phyloP scores from a whole-genome alignment of 1,140 invertebrate genomes.

The Caerostris darwini region DNA sequence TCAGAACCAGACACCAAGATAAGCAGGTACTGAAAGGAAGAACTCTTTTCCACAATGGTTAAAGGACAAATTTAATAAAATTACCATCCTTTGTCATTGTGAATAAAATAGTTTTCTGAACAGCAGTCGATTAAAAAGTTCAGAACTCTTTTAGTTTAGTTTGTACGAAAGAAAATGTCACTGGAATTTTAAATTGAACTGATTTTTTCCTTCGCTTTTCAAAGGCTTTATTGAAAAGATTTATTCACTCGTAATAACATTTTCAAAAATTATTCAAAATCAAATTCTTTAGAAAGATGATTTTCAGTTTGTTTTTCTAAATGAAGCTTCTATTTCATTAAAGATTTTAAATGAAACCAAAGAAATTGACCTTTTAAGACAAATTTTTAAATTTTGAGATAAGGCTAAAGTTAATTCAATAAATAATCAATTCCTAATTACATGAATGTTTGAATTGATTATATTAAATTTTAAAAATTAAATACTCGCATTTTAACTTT shows the following conservation, averaged over 20 bases:
- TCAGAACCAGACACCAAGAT: slow-evolving; percentile 21
- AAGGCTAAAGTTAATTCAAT: no score
- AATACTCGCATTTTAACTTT: no score
- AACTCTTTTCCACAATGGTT: neutral
- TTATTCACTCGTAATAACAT: neutral
- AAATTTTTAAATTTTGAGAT: no score
- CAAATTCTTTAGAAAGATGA: no score
- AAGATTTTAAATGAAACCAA: no score
- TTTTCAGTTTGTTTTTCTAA: no score
- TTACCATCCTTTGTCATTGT: neutral
- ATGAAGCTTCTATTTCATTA: no score
- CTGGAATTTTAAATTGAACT: neutral
- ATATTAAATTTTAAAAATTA: no score
- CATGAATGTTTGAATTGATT: no score
- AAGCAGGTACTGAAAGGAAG: neutral
- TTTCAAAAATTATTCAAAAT: no score
- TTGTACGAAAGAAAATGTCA: neutral
- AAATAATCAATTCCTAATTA: no score
- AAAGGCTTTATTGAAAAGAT: neutral
- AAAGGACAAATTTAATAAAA: slow-evolving; percentile 15
- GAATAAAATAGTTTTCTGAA: neutral
- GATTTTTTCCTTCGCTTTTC: neutral
- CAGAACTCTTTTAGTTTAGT: neutral
- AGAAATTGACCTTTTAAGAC: no score
- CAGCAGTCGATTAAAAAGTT: neutral